These are phyloP conservation scores for Dicycla oo DNA, from an alignment of 2,888 invertebrate genomes.

Conservation along the genomic window DNA sequence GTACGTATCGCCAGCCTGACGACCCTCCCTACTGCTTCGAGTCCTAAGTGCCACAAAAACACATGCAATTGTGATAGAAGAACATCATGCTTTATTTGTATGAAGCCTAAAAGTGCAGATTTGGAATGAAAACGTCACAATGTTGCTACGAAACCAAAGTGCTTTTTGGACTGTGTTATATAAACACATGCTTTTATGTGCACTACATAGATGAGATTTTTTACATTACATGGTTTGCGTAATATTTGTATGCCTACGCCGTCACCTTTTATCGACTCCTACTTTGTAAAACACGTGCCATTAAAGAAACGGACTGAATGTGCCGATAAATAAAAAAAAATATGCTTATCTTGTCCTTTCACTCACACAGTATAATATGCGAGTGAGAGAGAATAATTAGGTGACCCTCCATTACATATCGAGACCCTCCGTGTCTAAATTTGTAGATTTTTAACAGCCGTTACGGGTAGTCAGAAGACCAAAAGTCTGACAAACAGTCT, in stretches of 20 bases:
- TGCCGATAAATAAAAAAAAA: neutral
- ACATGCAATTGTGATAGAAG: constrained; percentile 88
- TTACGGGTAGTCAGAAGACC: neutral
- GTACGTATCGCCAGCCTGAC: constrained; percentile 97
- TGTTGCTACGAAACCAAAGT: constrained; percentile 52
- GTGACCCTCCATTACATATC: neutral
- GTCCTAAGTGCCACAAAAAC: constrained; percentile 92
- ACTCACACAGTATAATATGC: neutral
- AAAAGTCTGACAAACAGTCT: neutral
- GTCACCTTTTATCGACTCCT: constrained; percentile 66
- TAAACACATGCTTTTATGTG: constrained; percentile 71
- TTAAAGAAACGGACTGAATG: neutral
- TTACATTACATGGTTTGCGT: constrained; percentile 56
- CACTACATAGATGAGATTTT: constrained; percentile 60
- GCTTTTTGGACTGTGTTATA: constrained; percentile 60
- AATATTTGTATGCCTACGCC: constrained; percentile 65
- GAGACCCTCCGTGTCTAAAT: neutral
- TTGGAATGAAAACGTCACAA: constrained; percentile 42
- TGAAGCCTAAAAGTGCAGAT: constrained; percentile 69
- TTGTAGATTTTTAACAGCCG: neutral
- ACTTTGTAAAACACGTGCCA: constrained; percentile 21
- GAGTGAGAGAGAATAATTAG: neutral
- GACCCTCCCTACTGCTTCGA: constrained; percentile 93
- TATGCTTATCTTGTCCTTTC: neutral
- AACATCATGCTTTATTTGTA: constrained; percentile 78